phyloP scores from a whole-genome alignment of 2,113 vertebrate species.

The rabbit (Oryctolagus cuniculus) region mOryCun1.1 NC_091432.1:149585501-149586000 shows the following conservation, averaged over 20 bases:
- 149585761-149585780: neutral
- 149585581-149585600: neutral
- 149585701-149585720: neutral
- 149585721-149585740: neutral
- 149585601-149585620: neutral
- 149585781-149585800: neutral
- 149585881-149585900: neutral
- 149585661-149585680: neutral
- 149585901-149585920: constrained; percentile 45
- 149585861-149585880: neutral
- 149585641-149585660: neutral
- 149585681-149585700: neutral
- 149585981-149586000: neutral
- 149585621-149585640: neutral
- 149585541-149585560: constrained; percentile 13
- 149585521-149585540: neutral
- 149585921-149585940: constrained; percentile 3
- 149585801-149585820: neutral
- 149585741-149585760: neutral
- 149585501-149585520: neutral
- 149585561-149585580: neutral
- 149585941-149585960: neutral
- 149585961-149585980: neutral
- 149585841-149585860: neutral
- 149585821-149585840: neutral